Evolutionary conservation across 2,888 invertebrate species (phyloP).

Genomic region (Anthoptus insignis): DNA sequence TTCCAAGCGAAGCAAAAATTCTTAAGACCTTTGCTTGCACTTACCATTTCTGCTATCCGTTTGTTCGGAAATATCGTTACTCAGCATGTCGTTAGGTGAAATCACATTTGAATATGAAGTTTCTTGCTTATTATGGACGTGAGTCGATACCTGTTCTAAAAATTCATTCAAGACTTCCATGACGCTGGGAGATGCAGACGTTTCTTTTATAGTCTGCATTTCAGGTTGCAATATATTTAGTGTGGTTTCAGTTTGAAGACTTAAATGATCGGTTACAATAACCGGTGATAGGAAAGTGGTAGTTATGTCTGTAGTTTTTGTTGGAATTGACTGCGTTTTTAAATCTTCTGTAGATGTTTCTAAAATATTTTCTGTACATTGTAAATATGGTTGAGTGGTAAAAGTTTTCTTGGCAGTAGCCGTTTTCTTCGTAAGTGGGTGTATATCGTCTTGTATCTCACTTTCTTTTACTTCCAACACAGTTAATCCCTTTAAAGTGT

Average conservation of each 20-base stretch:
- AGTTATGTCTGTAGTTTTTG: conserved; percentile 61
- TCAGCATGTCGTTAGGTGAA: not conserved
- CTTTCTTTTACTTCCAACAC: conserved; percentile 73
- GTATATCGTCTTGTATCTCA: conserved; percentile 60
- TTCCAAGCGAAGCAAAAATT: not conserved
- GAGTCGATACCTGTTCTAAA: conserved; percentile 64
- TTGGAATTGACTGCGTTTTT: conserved; percentile 55
- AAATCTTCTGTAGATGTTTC: conserved; percentile 65
- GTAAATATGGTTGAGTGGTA: conserved; percentile 69
- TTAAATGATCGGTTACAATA: conserved; percentile 70
- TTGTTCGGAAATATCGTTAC: conserved; percentile 3
- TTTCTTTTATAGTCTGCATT: conserved; percentile 63
- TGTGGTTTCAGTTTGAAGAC: conserved; percentile 72
- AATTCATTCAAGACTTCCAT: conserved; percentile 68
- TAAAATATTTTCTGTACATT: conserved; percentile 71
- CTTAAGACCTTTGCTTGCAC: not conserved
- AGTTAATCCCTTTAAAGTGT: conserved; percentile 64
- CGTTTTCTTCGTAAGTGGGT: conserved; percentile 56
- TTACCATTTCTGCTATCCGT: conserved; percentile 12
- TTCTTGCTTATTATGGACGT: conserved; percentile 54
- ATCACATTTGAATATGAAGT: not conserved
- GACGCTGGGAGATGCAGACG: conserved; percentile 66
- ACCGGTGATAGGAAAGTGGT: conserved; percentile 68
- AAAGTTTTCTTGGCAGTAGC: conserved; percentile 64
- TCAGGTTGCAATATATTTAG: conserved; percentile 62